Evolutionary conservation across 2,888 invertebrate genomes (phyloP), one percentile per base, ranked within the genome.

Genomic region (Hipparchia sbordonii): DNA sequence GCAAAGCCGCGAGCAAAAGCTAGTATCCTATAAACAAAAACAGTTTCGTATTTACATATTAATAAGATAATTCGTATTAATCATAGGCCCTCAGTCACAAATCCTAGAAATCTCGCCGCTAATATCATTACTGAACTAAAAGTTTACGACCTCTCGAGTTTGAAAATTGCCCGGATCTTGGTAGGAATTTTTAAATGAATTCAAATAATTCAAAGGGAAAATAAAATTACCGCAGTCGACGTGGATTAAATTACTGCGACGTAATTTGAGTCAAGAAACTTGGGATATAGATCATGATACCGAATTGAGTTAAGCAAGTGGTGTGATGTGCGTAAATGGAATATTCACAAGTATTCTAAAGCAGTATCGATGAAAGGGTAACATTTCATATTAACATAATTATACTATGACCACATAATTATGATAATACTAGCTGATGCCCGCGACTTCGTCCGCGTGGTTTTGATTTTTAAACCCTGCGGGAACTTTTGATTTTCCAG

Each of bases 221-320:
- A 91, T 91, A 89, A 90, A 92, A 91, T 92, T 91, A 90, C 87
- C 86, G 85, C 90, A 91, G 87, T 91, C 88, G 83, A 90, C 80
- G 84, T 82, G 87, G 86, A 91, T 91, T 89, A 89, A 91, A 91
- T 91, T 91, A 90, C 87, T 87, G 84, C 87, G 85, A 84, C 84
- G 89, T 90, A 89, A 89, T 89, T 91, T 89, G 87, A 89, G 89
- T 89, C 85, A 84, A 85, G 87, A 85, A 89, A 90, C 84, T 89
- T 87, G 82, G 82, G 86, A 86, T 87, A 86, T 86, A 84, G 86
- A 87, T 87, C 82, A 82, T 80, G 81, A 79, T 81, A 80, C 83
- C 76, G 79, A 82, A 80, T 82, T 82, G 78, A 82, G 82, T 81
- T 82, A 79, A 73, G 80, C 73, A 74, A 79, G 73, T 74, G 71